Base-by-base conservation (phyloP, 2,797 vertebrate genomes). In the Sphenopsis melanotis region DNA sequence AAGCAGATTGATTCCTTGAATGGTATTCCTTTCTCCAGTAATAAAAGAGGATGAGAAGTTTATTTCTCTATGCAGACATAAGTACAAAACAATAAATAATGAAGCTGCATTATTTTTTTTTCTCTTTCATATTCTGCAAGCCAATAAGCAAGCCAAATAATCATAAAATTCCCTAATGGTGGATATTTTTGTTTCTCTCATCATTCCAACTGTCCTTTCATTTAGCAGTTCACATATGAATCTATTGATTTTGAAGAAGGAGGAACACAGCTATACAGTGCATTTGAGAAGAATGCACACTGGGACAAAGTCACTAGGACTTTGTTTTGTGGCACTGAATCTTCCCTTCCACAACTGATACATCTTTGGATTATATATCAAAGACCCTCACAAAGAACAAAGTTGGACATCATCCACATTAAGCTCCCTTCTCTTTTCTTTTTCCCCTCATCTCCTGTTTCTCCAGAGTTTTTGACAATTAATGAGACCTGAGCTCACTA, bases 1-100 rank as follows among this genome's bases (percentile, higher is more conserved):
- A 94, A 75, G 32, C 2, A 90, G 91, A 76, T 10, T 71, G 47
- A 76, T 37, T 83, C 21, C 24, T n/a, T 37, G 50, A 91, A 72
- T 66, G 23, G 29, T 17, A 78, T 76, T 69, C 22, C 22, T 65
- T 83, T 61, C 32, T 76, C 47, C 34, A 52, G 15, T 24, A 94
- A 78, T 30, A 70, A 57, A 70, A 88, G 30, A 65, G 6, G 27
- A 92, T 50, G 15, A 85, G 79, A 86, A 68, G 34, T 47, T 75
- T 74, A 49, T 89, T 94, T 68, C 32, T 83, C 44, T 63, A 71
- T 27, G 41, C 29, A 92, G 44, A 34, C 2, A 2, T n/a, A 68
- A 87, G 47, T 65, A 77, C 9, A 78, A 56, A 86, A 68, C 10
- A 81, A 68, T 44, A 9, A 87, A 88, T 41, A 79, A 86, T 44